A percentile compares a stretch with the other conserved stretches of the same genome.
These are phyloP conservation scores for Ammospiza nelsoni DNA, from an alignment of 2,113 vertebrate genomes.

Conservation along the genomic window DNA sequence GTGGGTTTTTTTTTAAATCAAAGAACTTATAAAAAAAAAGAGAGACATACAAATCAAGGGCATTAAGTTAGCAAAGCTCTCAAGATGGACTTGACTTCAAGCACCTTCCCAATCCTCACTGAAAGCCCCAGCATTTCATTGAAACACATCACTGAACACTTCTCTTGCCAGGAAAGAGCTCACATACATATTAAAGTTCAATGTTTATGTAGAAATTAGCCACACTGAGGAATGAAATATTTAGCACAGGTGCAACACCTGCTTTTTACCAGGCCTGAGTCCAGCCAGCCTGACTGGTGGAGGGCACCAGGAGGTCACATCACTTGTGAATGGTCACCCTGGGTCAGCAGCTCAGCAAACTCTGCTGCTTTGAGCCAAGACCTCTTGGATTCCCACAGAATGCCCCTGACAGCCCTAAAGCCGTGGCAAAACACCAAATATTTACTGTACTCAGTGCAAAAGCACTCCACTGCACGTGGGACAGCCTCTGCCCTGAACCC, in stretches of 20 bases:
- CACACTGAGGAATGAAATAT: background rate
- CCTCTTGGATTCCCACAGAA: background rate
- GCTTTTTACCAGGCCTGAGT: background rate
- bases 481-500: background rate
- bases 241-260: constrained; percentile 1
- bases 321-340: background rate
- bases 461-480: background rate
- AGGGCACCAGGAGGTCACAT: background rate
- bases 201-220: constrained; percentile 8
- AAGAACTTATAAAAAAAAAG: background rate
- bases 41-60: background rate
- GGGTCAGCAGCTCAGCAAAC: background rate
- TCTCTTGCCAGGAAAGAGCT: background rate
- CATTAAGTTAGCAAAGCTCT: background rate
- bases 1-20: background rate
- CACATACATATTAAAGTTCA: background rate
- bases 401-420: background rate
- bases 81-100: background rate
- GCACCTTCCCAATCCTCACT: background rate
- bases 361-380: background rate
- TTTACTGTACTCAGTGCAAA: background rate
- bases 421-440: background rate
- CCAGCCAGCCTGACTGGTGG: background rate
- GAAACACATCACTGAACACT: background rate
- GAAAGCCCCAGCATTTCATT: background rate